Evolutionary conservation across 2,113 vertebrate species (phyloP).

Genomic region (Lonchura striata): DNA sequence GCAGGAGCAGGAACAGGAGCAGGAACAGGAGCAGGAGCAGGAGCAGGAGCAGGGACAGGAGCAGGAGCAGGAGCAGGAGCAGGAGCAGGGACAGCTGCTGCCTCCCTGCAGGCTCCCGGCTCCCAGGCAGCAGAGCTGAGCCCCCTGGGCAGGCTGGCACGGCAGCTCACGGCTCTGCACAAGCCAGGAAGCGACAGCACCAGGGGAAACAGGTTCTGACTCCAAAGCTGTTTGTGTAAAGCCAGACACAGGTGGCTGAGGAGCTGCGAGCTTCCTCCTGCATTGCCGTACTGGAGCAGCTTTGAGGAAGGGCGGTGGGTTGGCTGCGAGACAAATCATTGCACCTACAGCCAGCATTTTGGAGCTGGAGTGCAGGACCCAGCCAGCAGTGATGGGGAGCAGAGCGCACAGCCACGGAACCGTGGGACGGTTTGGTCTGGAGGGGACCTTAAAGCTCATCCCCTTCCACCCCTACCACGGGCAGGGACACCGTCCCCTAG

Average conservation of each 20-base stretch:
- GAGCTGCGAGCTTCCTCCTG: background rate
- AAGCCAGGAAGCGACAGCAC: background rate
- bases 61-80: too few species aligned
- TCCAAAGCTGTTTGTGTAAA: background rate
- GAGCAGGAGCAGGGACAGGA: too few species aligned
- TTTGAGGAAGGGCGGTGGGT: background rate
- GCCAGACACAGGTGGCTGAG: background rate
- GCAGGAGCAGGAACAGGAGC: too few species aligned
- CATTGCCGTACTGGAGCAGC: background rate
- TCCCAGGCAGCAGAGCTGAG: background rate
- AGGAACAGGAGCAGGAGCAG: too few species aligned
- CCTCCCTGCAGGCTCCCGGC: background rate
- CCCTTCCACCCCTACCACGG: rapidly evolving
- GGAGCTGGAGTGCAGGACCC: background rate
- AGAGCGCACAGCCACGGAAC: rapidly evolving
- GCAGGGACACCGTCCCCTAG: background rate
- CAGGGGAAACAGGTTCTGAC: background rate
- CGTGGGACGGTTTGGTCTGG: rapidly evolving
- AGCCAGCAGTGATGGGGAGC: background rate
- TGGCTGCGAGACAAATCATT: background rate
- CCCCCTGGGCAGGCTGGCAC: background rate
- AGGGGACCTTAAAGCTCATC: background rate
- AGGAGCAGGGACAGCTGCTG: background rate
- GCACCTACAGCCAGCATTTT: rapidly evolving
- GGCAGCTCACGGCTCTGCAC: background rate